Conservation (phyloP, 2,888 invertebrate genomes). For the Tetheella fluctuosa region DNA sequence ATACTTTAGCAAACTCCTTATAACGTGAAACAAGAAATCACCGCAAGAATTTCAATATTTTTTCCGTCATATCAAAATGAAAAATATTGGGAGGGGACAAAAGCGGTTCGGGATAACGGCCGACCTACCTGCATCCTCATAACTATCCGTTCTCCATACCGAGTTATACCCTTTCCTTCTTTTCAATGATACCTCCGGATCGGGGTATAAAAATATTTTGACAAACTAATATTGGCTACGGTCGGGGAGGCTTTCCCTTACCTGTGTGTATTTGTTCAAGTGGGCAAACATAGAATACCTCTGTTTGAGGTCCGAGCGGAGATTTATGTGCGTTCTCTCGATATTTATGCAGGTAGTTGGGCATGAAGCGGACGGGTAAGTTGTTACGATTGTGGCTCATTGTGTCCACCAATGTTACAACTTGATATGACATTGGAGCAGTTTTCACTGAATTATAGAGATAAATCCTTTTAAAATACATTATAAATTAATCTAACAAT, state of each 20-base stretch:
- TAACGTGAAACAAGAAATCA: constrained; percentile 12
- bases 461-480: background rate
- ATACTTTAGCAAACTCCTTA: constrained; percentile 10
- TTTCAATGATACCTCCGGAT: constrained; percentile 43
- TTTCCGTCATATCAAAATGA: constrained; percentile 47
- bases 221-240: constrained; percentile 52
- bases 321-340: background rate
- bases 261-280: constrained; percentile 13
- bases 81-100: constrained; percentile 45
- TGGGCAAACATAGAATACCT: constrained; percentile 33
- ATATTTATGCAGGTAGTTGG: constrained; percentile 11
- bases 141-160: constrained; percentile 33
- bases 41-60: constrained; percentile 20
- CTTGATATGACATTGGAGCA: background rate
- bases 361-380: background rate
- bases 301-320: background rate
- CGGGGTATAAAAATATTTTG: constrained; percentile 40
- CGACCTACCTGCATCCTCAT: constrained; percentile 38
- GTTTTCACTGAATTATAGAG: background rate
- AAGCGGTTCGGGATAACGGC: constrained; percentile 22
- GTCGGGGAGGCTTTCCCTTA: constrained; percentile 6
- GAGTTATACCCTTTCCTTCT: constrained; percentile 39
- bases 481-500: background rate
- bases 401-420: background rate
- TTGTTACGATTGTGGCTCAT: background rate